These are phyloP conservation scores for Seriola aureovittata DNA, from an alignment of 2,113 vertebrate genomes.

Conservation along the genomic window DNA sequence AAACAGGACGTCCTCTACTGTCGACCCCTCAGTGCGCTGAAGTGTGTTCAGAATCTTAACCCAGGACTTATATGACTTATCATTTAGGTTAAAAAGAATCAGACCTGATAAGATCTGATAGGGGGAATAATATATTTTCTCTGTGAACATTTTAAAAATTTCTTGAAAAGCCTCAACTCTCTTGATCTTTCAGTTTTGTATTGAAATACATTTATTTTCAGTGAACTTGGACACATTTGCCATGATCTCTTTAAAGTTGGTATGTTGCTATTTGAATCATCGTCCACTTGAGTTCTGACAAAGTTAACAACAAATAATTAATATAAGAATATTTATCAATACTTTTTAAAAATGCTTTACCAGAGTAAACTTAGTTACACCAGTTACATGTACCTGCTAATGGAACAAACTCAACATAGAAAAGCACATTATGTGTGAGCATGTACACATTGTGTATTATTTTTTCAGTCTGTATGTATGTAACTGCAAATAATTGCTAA, in stretches of 20 bases:
- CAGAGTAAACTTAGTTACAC: neutral
- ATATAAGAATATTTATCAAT: neutral
- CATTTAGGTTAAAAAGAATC: neutral
- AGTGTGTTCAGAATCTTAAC: neutral
- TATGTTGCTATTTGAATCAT: neutral
- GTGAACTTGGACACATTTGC: neutral
- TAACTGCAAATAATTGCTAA: neutral
- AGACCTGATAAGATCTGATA: neutral
- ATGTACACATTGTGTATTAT: too few relatives aligned
- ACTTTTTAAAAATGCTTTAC: neutral
- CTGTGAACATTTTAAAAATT: too few relatives aligned
- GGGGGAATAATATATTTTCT: neutral
- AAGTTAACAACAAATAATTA: neutral
- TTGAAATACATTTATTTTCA: neutral
- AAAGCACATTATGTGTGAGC: too few relatives aligned
- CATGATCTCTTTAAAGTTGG: neutral
- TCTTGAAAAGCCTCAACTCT: too few relatives aligned
- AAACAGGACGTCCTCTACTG: conserved; percentile 48
- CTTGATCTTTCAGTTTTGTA: too few relatives aligned
- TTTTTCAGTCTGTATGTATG: neutral
- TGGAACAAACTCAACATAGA: too few relatives aligned
- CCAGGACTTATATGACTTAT: neutral
- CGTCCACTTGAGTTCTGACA: neutral
- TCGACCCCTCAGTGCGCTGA: neutral
- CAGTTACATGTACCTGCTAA: neutral